Evolutionary conservation across 2,888 invertebrate genomes (phyloP).

Genomic region (Protodeltote pygarga): DNA sequence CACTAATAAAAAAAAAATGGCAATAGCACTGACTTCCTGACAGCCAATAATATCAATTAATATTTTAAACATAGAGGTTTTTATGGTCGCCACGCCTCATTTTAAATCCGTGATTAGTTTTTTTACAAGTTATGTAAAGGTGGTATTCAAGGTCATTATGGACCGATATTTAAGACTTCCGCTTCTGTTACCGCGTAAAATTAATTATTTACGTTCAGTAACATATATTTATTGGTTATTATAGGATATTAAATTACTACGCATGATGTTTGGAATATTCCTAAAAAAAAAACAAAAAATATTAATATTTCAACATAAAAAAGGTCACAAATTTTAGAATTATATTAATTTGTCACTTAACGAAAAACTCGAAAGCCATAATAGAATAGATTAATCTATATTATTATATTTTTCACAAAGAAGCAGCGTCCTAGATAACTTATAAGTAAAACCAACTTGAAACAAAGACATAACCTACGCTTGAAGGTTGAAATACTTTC

Average conservation of each 20-base stretch:
- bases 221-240: conserved; percentile 22
- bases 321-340: too few species aligned
- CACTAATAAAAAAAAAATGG: conserved; percentile 20
- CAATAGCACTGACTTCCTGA: conserved; percentile 34
- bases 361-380: too few species aligned
- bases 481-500: too few species aligned
- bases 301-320: too few species aligned
- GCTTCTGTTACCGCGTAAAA: conserved; percentile 40
- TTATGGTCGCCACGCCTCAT: conserved; percentile 36
- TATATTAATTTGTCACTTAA: too few species aligned
- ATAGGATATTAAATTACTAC: neutral
- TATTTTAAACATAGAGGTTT: conserved; percentile 38
- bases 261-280: neutral
- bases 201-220: conserved; percentile 40
- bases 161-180: conserved; percentile 38
- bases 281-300: neutral
- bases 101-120: conserved; percentile 27
- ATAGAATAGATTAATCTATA: too few species aligned
- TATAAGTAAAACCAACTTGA: too few species aligned
- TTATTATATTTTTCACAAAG: too few species aligned
- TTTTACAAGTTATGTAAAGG: conserved; percentile 26
- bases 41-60: conserved; percentile 26
- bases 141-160: conserved; percentile 30
- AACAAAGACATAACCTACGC: too few species aligned
- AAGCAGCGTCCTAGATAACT: too few species aligned